phyloP scores from a whole-genome alignment of 2,797 vertebrate species.

The Sebastes matsubarae region DNA sequence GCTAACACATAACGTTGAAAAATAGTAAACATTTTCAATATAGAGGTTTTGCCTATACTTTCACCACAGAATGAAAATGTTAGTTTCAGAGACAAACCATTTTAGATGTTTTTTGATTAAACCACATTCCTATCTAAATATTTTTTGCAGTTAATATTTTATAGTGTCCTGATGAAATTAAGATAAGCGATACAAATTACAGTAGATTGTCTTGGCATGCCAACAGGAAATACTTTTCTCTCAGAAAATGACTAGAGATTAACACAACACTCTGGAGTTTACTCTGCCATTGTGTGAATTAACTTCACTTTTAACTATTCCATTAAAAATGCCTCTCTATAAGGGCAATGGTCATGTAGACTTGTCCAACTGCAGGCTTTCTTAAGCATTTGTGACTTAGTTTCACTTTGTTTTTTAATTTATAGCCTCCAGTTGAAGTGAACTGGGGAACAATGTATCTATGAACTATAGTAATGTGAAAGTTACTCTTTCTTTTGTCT shows the following conservation, averaged over 20 bases:
- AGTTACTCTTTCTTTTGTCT: constrained; percentile 56
- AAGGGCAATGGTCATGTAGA: not conserved
- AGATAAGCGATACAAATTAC: constrained; percentile 1
- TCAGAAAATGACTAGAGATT: not conserved
- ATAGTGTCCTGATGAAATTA: not conserved
- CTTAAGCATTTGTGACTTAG: constrained; percentile 37
- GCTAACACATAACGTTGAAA: not conserved
- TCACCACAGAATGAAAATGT: not conserved
- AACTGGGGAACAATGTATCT: constrained; percentile 62
- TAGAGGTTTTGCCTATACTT: not conserved
- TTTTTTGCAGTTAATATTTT: not conserved
- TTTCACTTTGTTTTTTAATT: constrained; percentile 59
- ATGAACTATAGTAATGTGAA: constrained; percentile 77
- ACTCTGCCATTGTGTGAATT: constrained; percentile 49
- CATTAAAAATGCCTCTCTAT: constrained; percentile 9
- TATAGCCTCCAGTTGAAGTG: constrained; percentile 58
- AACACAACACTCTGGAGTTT: constrained; percentile 42
- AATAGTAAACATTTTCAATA: not conserved
- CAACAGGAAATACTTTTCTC: constrained; percentile 19
- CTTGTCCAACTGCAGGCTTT: constrained; percentile 18
- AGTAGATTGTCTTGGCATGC: not conserved
- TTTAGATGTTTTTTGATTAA: not conserved
- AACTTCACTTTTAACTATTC: constrained; percentile 44
- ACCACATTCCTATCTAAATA: not conserved
- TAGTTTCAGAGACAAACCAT: not conserved